Conservation (phyloP, 2,113 vertebrate species). For the Trachemys scripta region DNA sequence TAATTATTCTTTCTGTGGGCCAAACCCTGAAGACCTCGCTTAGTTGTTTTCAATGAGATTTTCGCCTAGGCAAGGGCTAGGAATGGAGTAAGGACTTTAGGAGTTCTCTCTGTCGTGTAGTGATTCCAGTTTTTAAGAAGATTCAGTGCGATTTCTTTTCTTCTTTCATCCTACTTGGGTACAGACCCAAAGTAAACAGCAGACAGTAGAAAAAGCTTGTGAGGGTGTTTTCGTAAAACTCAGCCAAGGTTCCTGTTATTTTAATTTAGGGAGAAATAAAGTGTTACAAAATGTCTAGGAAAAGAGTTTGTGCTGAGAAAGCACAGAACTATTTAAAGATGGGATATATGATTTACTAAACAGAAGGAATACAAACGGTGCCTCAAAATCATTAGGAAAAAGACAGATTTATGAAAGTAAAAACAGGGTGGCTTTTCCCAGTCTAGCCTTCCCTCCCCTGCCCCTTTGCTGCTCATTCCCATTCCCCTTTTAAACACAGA, state of each 20-base stretch:
- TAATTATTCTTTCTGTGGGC: background rate
- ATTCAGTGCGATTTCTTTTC: slow-evolving; percentile 42
- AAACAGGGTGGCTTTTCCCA: background rate
- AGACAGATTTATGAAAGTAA: background rate
- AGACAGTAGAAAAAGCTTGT: slow-evolving; percentile 35
- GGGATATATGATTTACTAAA: background rate
- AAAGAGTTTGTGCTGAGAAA: slow-evolving; percentile 43
- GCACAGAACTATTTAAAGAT: slow-evolving; percentile 24
- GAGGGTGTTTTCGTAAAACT: slow-evolving; percentile 57
- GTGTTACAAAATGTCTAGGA: slow-evolving; percentile 40
- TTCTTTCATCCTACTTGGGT: slow-evolving; percentile 44
- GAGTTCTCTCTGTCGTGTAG: slow-evolving; percentile 58
- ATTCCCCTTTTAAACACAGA: background rate
- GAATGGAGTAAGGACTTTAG: slow-evolving; percentile 58
- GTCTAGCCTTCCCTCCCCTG: background rate
- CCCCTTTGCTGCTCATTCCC: background rate
- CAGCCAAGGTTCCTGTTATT: slow-evolving; percentile 41
- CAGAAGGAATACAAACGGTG: background rate
- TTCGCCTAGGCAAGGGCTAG: slow-evolving; percentile 59
- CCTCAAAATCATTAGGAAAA: slow-evolving; percentile 7
- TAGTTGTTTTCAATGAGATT: slow-evolving; percentile 49
- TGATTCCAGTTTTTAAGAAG: slow-evolving; percentile 48
- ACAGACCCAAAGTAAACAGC: slow-evolving; percentile 54
- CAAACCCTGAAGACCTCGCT: slow-evolving; percentile 50
- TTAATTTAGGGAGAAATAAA: slow-evolving; percentile 54